Percentiles rank a stretch among this genome's conserved stretches.
Conservation (phyloP, 2,113 vertebrate genomes). For the Phylloscopus whistleri region DNA sequence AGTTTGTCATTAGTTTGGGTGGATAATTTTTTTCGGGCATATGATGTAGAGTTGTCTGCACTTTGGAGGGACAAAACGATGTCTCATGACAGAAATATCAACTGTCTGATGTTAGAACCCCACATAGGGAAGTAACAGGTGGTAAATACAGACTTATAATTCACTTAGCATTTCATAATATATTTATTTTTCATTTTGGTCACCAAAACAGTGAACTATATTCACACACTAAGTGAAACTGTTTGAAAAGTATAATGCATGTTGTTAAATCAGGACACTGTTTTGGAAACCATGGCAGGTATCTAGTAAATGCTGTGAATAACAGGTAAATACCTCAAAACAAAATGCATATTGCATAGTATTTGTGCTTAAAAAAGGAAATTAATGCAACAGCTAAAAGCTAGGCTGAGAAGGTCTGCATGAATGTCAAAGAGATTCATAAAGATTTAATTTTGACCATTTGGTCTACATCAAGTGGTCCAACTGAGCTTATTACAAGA, state of each 20-base stretch:
- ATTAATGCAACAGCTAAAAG: not conserved
- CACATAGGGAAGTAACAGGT: not conserved
- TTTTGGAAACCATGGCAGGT: not conserved
- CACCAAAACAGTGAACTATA: not conserved
- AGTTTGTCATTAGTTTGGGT: not conserved
- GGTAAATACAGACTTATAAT: not conserved
- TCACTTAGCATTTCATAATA: not conserved
- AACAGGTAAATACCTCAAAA: not conserved
- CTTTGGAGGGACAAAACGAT: not conserved
- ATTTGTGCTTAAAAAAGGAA: not conserved
- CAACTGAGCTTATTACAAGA: not conserved
- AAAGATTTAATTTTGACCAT: constrained; percentile 4
- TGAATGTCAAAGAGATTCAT: not conserved
- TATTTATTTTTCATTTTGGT: not conserved
- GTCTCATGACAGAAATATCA: not conserved
- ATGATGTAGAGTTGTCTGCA: not conserved
- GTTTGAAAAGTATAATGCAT: not conserved
- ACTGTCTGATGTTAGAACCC: not conserved
- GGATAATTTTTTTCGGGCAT: not conserved
- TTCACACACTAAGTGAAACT: not conserved
- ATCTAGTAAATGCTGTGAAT: not conserved
- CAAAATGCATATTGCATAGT: not conserved
- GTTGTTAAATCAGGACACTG: not conserved
- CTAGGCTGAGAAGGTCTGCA: not conserved
- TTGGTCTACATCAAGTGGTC: not conserved